Evolutionary conservation across 2,113 vertebrate species (phyloP).

Genomic region (Cynocephalus volans): DNA sequence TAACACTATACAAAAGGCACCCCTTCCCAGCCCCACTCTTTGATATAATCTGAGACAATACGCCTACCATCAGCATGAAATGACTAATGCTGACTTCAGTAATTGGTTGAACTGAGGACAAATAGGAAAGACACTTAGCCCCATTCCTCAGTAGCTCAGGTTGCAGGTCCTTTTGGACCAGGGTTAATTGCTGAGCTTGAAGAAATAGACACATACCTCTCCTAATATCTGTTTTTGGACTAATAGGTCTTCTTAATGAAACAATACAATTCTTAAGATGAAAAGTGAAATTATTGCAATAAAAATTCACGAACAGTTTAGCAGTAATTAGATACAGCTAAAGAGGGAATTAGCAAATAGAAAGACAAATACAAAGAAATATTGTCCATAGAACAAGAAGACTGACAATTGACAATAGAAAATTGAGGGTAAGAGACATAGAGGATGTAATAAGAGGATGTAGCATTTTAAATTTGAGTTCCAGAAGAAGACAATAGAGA

Average conservation of each 20-base stretch:
- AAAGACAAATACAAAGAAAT: slow-evolving; percentile 28
- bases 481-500: neutral
- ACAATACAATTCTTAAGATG: neutral
- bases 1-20: neutral
- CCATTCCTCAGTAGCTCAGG: neutral
- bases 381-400: neutral
- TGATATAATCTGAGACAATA: neutral
- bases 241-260: slow-evolving; percentile 1
- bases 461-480: neutral
- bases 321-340: neutral
- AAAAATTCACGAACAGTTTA: slow-evolving; percentile 28
- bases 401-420: neutral
- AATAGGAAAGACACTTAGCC: neutral
- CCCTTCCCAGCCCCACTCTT: neutral
- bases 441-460: neutral
- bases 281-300: neutral
- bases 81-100: neutral
- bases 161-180: neutral
- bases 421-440: neutral
- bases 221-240: neutral
- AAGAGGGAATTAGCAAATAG: slow-evolving; percentile 9
- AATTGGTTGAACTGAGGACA: neutral
- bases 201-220: neutral
- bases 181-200: neutral
- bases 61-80: neutral